Evolutionary conservation across 2,888 invertebrate genomes (phyloP).

Genomic region (Alcis repandata): DNA sequence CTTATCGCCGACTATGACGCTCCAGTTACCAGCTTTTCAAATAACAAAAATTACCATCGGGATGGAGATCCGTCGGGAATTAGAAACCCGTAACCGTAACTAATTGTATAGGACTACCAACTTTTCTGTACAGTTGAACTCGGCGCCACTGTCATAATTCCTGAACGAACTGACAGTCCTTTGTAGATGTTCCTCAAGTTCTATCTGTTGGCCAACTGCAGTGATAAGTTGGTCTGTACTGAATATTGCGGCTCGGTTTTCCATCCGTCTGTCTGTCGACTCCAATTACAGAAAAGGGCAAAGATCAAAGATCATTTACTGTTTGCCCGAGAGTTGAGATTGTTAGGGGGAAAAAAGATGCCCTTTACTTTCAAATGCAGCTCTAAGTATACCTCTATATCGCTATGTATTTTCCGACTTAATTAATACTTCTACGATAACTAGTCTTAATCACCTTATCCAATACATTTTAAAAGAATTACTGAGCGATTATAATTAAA

Average conservation of each 20-base stretch:
- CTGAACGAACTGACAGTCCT: not conserved
- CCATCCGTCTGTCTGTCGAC: slow-evolving; percentile 25
- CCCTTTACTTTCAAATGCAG: too few species aligned
- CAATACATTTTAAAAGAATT: too few species aligned
- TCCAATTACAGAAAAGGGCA: slow-evolving; percentile 25
- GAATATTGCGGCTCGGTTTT: not conserved
- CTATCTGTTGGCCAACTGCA: not conserved
- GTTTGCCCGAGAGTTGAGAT: too few species aligned
- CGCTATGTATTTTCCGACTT: too few species aligned
- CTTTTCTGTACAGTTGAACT: not conserved
- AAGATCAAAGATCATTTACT: slow-evolving; percentile 15
- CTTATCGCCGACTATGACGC: not conserved
- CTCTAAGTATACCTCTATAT: too few species aligned
- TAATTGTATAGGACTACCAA: slow-evolving; percentile 13
- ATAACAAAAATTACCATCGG: slow-evolving; percentile 15
- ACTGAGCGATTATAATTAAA: too few species aligned
- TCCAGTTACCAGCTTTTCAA: slow-evolving; percentile 2
- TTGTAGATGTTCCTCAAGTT: not conserved
- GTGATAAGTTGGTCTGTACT: not conserved
- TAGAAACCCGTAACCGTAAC: slow-evolving; percentile 12
- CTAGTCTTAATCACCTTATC: too few species aligned
- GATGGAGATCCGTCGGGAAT: slow-evolving; percentile 5
- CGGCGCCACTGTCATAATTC: not conserved
- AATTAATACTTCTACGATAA: too few species aligned
- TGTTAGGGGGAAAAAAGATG: too few species aligned